These are phyloP conservation scores for Dorcus parallelipipedus DNA, from an alignment of 2,888 invertebrate genomes.

Conservation along the genomic window DNA sequence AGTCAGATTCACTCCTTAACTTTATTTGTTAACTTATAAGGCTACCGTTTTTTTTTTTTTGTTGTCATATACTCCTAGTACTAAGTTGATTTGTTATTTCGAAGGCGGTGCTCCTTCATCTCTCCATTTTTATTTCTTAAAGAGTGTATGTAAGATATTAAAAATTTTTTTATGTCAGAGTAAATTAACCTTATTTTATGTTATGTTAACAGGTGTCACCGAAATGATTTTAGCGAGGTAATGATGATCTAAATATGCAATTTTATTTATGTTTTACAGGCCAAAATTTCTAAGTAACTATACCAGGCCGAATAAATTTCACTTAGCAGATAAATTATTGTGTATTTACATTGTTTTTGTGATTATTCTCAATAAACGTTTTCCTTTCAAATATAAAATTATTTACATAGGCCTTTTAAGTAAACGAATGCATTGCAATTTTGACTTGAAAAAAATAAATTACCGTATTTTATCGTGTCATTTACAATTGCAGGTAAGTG, in stretches of 20 bases:
- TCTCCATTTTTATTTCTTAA: not conserved
- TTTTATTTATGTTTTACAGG: conserved; percentile 2
- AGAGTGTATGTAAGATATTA: not conserved
- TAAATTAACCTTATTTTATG: conserved; percentile 4
- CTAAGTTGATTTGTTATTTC: conserved; percentile 13
- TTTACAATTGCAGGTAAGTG: not conserved
- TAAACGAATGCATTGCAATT: not conserved
- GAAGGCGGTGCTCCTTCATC: conserved; percentile 9
- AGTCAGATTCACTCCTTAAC: conserved; percentile 40
- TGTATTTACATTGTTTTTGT: conserved; percentile 21
- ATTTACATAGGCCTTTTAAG: not conserved
- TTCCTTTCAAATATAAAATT: conserved; percentile 16
- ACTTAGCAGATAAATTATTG: conserved; percentile 16
- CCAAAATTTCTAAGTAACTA: not conserved
- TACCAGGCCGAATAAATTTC: conserved; percentile 13
- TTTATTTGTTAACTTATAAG: conserved; percentile 24
- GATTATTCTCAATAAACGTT: conserved; percentile 26
- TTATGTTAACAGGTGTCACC: not conserved
- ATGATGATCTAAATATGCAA: conserved; percentile 2
- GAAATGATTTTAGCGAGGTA: not conserved
- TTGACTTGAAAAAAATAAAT: not conserved
- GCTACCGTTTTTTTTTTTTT: conserved; percentile 9
- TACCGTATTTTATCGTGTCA: not conserved
- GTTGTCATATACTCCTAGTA: conserved; percentile 10
- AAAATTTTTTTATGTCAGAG: not conserved